Conservation (phyloP, 2,888 invertebrate species). For the Dasypolia templi region DNA sequence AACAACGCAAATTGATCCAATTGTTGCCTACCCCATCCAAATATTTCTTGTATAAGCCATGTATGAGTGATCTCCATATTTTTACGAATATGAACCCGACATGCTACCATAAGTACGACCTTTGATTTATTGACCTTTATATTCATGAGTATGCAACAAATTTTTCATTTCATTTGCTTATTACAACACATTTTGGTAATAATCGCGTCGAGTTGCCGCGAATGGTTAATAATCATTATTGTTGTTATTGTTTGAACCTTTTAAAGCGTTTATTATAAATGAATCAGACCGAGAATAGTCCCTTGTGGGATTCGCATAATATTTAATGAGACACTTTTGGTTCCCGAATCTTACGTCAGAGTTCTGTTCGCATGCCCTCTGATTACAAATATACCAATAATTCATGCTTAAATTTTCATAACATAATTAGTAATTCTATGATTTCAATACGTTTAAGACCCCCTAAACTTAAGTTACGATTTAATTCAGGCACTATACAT, state of each 20-base stretch:
- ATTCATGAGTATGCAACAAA: constrained; percentile 13
- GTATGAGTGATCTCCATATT: neutral
- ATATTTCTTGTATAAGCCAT: neutral
- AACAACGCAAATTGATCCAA: neutral
- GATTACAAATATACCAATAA: constrained; percentile 5
- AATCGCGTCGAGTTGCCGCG: constrained; percentile 12
- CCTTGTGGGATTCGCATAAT: constrained; percentile 23
- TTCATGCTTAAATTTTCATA: constrained; percentile 13
- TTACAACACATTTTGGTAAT: constrained; percentile 18
- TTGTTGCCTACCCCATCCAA: neutral
- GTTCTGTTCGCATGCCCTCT: neutral
- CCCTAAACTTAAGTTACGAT: constrained; percentile 35
- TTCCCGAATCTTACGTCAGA: neutral
- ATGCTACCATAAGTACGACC: no score
- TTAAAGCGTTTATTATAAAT: constrained; percentile 11
- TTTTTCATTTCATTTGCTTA: constrained; percentile 31
- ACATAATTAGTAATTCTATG: constrained; percentile 9
- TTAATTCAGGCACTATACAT: constrained; percentile 36
- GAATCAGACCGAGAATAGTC: constrained; percentile 16
- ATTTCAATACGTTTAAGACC: constrained; percentile 12
- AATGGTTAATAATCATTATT: constrained; percentile 32
- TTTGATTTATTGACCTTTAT: no score
- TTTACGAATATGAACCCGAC: neutral
- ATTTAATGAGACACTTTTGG: constrained; percentile 16
- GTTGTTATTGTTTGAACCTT: constrained; percentile 45